Evolutionary conservation across 2,888 invertebrate genomes (phyloP).

Genomic region (Biston betularia): DNA sequence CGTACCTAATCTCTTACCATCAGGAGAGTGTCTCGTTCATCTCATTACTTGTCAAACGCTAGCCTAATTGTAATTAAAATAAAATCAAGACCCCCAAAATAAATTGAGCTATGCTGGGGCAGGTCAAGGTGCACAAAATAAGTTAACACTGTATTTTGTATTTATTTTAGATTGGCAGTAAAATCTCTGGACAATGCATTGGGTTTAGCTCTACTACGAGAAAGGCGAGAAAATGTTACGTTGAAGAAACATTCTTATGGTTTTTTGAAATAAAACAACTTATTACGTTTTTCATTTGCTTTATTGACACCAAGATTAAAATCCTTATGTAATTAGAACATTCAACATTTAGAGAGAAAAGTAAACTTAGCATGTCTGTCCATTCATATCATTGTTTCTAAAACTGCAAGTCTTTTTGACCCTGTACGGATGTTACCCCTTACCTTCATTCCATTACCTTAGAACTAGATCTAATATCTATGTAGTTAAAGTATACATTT

Average conservation of each 20-base stretch:
- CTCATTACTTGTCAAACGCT: too few relatives aligned
- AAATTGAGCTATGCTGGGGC: too few relatives aligned
- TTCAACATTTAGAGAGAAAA: conserved; percentile 11
- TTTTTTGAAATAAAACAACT: conserved; percentile 79
- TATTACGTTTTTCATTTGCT: conserved; percentile 44
- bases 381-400: background rate
- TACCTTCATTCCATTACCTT: conserved; percentile 5
- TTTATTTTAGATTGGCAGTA: conserved; percentile 68
- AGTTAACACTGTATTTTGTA: too few relatives aligned
- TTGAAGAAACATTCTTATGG: conserved; percentile 83
- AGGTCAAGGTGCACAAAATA: too few relatives aligned
- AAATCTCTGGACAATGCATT: conserved; percentile 89
- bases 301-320: conserved; percentile 54
- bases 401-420: conserved; percentile 10
- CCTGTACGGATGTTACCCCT: conserved; percentile 17
- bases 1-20: too few relatives aligned
- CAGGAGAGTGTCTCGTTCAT: too few relatives aligned
- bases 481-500: background rate
- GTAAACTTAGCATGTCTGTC: background rate
- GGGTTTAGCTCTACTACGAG: conserved; percentile 87
- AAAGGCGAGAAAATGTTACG: conserved; percentile 69
- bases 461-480: conserved; percentile 7
- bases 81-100: too few relatives aligned
- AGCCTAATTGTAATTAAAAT: too few relatives aligned
- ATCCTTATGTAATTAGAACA: conserved; percentile 2